A percentile compares a stretch with the other conserved stretches of the same genome.
Conservation (phyloP, 2,113 vertebrate genomes). For the Labeo catla region DNA sequence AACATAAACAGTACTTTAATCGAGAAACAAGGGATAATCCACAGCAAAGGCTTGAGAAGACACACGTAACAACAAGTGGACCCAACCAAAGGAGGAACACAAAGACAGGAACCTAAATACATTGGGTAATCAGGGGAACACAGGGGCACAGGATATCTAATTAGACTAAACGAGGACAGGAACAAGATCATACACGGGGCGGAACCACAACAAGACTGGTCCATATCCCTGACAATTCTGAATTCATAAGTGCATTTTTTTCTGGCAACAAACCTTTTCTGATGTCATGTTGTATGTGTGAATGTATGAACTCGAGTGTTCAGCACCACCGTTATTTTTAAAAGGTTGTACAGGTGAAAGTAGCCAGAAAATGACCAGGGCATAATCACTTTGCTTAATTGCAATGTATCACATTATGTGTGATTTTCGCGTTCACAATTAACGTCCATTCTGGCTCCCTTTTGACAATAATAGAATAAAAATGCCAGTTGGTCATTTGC, state of each 20-base stretch:
- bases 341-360: neutral
- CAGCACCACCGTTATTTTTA: neutral
- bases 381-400: constrained; percentile 33
- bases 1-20: too few relatives aligned
- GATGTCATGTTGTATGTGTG: neutral
- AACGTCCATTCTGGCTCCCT: constrained; percentile 10
- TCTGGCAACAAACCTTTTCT: neutral
- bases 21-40: too few relatives aligned
- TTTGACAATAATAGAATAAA: constrained; percentile 13
- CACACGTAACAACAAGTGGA: too few relatives aligned
- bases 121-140: too few relatives aligned
- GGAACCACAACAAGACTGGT: too few relatives aligned
- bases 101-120: too few relatives aligned
- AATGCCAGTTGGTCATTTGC: neutral
- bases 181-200: too few relatives aligned
- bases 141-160: too few relatives aligned
- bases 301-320: neutral
- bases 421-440: constrained; percentile 34
- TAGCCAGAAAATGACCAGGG: constrained; percentile 26
- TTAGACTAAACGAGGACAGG: too few relatives aligned
- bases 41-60: too few relatives aligned
- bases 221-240: neutral
- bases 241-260: neutral
- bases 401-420: constrained; percentile 28
- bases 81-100: too few relatives aligned